phyloP scores from a whole-genome alignment of 2,888 invertebrate species.

The Frankliniella intonsa region DNA sequence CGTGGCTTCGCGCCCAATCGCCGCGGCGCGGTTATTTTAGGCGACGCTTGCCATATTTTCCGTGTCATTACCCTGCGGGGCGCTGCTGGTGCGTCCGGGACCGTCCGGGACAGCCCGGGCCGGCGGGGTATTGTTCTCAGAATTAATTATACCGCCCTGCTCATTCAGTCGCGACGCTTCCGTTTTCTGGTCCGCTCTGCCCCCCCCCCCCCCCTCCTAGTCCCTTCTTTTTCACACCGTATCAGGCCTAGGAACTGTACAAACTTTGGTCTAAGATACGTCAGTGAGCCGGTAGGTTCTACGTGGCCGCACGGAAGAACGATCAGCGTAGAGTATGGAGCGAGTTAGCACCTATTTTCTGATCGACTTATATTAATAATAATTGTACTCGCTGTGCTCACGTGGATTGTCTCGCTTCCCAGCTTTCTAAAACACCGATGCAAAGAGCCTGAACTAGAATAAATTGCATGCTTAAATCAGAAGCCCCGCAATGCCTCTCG shows the following conservation, averaged over 20 bases:
- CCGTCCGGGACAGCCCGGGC: not conserved
- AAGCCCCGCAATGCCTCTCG: not conserved
- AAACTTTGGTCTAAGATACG: not conserved
- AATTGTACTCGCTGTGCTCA: no score
- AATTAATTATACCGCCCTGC: conserved; percentile 9
- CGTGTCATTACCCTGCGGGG: conserved; percentile 17
- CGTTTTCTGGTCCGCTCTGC: not conserved
- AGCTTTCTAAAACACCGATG: no score
- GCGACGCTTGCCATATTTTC: conserved; percentile 14
- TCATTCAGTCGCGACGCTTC: conserved; percentile 13
- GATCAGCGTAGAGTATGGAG: no score
- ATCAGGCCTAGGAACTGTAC: not conserved
- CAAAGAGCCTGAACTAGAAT: no score
- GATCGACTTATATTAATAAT: no score
- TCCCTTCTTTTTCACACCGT: not conserved
- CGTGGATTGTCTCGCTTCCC: no score
- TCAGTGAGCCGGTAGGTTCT: no score
- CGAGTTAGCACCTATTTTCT: no score
- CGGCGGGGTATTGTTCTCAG: not conserved
- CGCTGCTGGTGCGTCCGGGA: not conserved
- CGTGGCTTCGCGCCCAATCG: conserved; percentile 3
- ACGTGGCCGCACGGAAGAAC: no score
- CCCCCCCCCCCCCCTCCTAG: not conserved
- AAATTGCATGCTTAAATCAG: not conserved
- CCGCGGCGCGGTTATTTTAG: not conserved